Evolutionary conservation across 2,113 vertebrate species (phyloP).

Genomic region (Dipodomys merriami): DNA sequence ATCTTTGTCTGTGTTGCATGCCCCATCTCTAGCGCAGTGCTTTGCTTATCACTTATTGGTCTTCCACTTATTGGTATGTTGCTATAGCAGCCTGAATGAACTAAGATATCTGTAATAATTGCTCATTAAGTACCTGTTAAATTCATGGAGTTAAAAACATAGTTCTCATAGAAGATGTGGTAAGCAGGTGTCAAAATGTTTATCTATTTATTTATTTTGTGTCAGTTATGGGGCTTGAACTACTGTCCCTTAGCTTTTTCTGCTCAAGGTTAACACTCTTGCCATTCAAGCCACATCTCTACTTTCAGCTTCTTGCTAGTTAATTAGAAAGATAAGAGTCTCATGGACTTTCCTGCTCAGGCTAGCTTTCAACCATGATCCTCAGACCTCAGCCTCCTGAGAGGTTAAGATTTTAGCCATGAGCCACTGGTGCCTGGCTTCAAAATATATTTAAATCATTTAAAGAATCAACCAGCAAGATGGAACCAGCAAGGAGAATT

Average conservation of each 20-base stretch:
- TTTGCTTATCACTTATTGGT: not conserved
- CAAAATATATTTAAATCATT: constrained; percentile 1
- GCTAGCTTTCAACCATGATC: too few relatives aligned
- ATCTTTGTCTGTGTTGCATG: not conserved
- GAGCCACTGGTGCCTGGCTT: too few relatives aligned
- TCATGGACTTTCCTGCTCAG: too few relatives aligned
- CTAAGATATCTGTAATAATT: not conserved
- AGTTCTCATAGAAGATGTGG: not conserved
- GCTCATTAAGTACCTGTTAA: not conserved
- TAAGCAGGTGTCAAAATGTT: not conserved
- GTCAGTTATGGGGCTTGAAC: too few relatives aligned
- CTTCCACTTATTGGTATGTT: not conserved
- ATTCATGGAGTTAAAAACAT: constrained; percentile 38
- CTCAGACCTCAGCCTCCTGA: too few relatives aligned
- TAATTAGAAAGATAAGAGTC: too few relatives aligned
- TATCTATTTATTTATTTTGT: too few relatives aligned
- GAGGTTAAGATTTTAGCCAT: too few relatives aligned
- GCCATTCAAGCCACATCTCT: too few relatives aligned
- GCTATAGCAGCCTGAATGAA: not conserved
- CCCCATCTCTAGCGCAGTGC: not conserved
- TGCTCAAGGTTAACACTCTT: too few relatives aligned
- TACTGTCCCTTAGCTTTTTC: too few relatives aligned
- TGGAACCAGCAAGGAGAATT: constrained; percentile 4
- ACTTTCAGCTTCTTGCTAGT: too few relatives aligned
- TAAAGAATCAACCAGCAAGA: not conserved